phyloP scores from a whole-genome alignment of 2,113 vertebrate genomes.

The Prinia subflava region DNA sequence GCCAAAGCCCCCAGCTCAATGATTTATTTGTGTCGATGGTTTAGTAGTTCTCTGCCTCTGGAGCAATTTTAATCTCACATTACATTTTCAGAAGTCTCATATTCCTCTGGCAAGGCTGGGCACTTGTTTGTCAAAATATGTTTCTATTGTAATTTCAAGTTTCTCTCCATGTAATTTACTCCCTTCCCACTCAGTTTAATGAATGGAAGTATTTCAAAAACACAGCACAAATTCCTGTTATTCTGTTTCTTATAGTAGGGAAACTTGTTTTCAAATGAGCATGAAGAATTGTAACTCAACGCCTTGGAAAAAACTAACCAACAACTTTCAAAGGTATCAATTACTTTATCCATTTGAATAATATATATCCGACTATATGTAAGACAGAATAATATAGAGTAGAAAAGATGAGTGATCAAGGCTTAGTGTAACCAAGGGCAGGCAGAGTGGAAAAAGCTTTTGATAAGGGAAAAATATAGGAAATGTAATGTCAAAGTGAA shows the following conservation, averaged over 20 bases:
- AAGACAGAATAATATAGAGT: background rate
- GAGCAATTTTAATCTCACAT: background rate
- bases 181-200: background rate
- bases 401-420: accelerated
- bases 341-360: background rate
- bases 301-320: background rate
- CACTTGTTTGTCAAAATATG: background rate
- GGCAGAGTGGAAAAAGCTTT: background rate
- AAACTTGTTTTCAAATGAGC: background rate
- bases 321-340: background rate
- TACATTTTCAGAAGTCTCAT: background rate
- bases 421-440: background rate
- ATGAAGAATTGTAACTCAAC: background rate
- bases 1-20: background rate
- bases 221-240: background rate
- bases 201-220: background rate
- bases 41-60: background rate
- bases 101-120: background rate
- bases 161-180: background rate
- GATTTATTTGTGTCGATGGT: background rate
- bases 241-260: background rate
- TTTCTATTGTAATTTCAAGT: background rate
- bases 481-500: constrained; percentile 11
- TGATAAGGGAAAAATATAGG: background rate
- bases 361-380: background rate